Conservation (phyloP, 2,113 vertebrate species). For the Pedionomus torquatus region DNA sequence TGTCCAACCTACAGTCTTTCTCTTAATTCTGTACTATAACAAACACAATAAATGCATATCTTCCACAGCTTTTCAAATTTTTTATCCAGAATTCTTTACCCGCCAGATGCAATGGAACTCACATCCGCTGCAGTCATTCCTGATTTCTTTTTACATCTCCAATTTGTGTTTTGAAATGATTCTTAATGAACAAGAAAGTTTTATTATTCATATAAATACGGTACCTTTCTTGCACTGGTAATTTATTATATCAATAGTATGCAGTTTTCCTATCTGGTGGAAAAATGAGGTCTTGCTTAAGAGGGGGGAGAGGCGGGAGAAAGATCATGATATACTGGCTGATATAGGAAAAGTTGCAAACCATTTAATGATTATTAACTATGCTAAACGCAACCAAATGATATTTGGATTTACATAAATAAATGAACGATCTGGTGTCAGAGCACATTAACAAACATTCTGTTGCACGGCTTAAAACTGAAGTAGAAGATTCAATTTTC, state of each 20-base stretch:
- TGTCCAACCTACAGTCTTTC: not conserved
- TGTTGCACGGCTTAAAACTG: not conserved
- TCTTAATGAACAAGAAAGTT: not conserved
- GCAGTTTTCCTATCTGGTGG: not conserved
- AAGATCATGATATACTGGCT: not conserved
- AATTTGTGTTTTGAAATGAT: not conserved
- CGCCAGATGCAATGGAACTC: not conserved
- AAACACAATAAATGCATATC: not conserved
- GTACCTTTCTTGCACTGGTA: not conserved
- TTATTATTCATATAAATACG: not conserved
- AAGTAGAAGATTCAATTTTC: not conserved
- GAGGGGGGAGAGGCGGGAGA: rapidly evolving
- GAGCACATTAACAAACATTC: not conserved
- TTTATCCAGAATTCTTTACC: not conserved
- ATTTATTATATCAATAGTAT: not conserved
- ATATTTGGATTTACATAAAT: not conserved
- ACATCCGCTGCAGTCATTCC: not conserved
- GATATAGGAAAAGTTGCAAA: not conserved
- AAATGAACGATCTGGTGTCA: not conserved
- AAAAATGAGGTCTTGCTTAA: not conserved
- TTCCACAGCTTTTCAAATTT: not conserved
- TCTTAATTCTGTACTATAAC: not conserved
- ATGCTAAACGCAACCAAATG: not conserved
- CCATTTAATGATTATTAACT: not conserved
- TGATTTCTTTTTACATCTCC: not conserved